Base-by-base conservation (phyloP, 2,888 invertebrate species). In the Uropetala carovei region DNA sequence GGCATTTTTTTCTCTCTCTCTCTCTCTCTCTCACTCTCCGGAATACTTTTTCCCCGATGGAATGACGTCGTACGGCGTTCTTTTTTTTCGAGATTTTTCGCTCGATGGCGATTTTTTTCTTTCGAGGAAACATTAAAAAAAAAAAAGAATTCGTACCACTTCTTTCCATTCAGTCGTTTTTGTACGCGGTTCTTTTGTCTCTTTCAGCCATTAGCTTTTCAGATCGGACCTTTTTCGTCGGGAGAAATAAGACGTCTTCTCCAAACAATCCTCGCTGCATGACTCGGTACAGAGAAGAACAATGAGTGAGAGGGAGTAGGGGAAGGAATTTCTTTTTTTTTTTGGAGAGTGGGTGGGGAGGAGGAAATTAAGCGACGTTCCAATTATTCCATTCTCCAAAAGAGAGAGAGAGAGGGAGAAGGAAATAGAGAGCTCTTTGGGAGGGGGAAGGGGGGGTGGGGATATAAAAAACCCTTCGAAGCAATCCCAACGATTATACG, bases 331-430 rank as follows among this genome's bases (percentile, higher is more conserved):
- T 14, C 10, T 64, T 68, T 68, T n/a, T n/a, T n/a, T n/a, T n/a
- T n/a, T n/a, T n/a, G n/a, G n/a, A n/a, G n/a, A n/a, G n/a, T n/a
- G n/a, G n/a, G 68, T 1, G n/a, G 10, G 68, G 75, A 11, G 18
- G 75, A 75, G 27, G 22, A 75, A 75, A 75, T 43, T 43, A 75
- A 75, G 22, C 68, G 75, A 43, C 75, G 75, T 75, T 75, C 75
- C 75, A 75, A 75, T 75, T 75, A 75, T 75, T 75, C 27, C 22
- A 75, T 27, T 43, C 43, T 43, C 43, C 43, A 5, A n/a, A n/a
- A 27, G 22, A 75, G 27, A 27, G n/a, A 75, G 13, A 43, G 43
- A 43, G 43, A 43, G 43, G 43, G 5, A 43, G 5, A 43, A 5
- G 5, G 43, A 43, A 1, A 43, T 1, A 43, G 1, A 27, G 18